phyloP scores from a whole-genome alignment of 1,140 invertebrate genomes.

The Atta texana region DNA sequence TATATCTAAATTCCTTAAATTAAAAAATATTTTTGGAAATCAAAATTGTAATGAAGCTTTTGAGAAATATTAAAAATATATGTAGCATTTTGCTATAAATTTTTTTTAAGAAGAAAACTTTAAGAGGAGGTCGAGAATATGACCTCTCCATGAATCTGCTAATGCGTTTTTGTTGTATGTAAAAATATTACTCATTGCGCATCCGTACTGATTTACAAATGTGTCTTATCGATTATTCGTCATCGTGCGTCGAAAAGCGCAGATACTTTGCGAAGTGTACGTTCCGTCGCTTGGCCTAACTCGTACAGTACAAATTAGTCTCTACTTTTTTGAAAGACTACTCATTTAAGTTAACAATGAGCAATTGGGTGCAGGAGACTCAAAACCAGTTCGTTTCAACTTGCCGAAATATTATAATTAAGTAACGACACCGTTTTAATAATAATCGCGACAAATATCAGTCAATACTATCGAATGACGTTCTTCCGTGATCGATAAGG shows the following conservation, averaged over 20 bases:
- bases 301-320: constrained; percentile 56
- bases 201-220: constrained; percentile 2
- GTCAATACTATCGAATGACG: not conserved
- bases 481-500: not conserved
- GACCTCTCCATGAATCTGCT: no score
- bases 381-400: constrained; percentile 38
- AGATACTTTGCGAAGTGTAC: constrained; percentile 29
- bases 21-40: no score
- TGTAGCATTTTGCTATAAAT: no score
- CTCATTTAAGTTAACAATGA: constrained; percentile 32
- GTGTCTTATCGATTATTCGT: constrained; percentile 14
- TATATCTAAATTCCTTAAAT: no score
- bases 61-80: no score
- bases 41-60: no score
- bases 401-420: constrained; percentile 42
- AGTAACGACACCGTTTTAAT: constrained; percentile 8
- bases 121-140: no score
- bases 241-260: no score
- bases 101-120: no score
- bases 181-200: not conserved
- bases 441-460: not conserved
- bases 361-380: not conserved
- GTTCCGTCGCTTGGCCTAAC: constrained; percentile 51
- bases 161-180: not conserved
- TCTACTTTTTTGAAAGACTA: constrained; percentile 38